Evolutionary conservation across 2,797 vertebrate species (phyloP).

Genomic region (Ibycter americanus): DNA sequence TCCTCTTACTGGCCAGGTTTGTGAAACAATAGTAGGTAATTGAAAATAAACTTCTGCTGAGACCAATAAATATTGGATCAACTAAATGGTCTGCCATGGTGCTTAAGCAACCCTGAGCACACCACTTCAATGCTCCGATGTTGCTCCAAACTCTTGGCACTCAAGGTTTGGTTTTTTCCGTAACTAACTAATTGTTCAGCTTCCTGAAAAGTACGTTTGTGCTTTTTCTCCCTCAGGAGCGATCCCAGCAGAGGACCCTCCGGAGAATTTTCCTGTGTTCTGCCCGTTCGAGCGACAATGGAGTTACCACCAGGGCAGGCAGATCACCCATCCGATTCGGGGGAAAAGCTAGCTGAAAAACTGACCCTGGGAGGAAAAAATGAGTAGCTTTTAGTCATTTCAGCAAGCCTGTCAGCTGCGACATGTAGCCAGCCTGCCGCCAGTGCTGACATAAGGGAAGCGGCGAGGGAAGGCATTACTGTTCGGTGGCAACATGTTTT

Average conservation of each 20-base stretch:
- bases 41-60: not conserved
- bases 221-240: not conserved
- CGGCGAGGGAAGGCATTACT: not conserved
- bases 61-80: not conserved
- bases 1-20: not conserved
- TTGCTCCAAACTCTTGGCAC: not conserved
- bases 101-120: not conserved
- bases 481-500: not conserved
- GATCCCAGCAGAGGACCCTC: not conserved
- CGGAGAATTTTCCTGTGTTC: not conserved
- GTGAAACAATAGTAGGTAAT: not conserved
- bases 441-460: not conserved
- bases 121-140: fast-evolving
- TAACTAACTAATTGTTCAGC: constrained; percentile 34
- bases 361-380: not conserved
- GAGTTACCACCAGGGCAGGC: not conserved
- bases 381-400: fast-evolving
- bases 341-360: not conserved
- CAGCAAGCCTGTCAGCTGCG: fast-evolving
- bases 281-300: not conserved
- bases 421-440: not conserved
- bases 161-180: not conserved
- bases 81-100: not conserved
- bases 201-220: not conserved
- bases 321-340: not conserved